A percentile compares a stretch with the other conserved stretches of the same genome.
Conservation (phyloP, 2,888 invertebrate genomes). For the Catocala fraxini region DNA sequence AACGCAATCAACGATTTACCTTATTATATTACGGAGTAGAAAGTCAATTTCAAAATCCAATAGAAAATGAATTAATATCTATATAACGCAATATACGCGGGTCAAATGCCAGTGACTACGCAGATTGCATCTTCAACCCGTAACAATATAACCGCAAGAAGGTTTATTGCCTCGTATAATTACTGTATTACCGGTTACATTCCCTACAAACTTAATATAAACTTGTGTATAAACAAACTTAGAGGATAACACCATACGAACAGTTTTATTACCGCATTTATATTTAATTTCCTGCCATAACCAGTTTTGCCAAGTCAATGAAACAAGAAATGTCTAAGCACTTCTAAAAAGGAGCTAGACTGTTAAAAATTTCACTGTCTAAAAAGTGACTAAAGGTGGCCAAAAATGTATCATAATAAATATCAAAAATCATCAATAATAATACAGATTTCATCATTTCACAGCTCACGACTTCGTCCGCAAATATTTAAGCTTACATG, state of each 20-base stretch:
- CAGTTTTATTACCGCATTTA: conserved; percentile 21
- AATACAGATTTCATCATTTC: too few relatives aligned
- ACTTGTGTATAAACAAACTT: conserved; percentile 22
- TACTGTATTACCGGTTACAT: conserved; percentile 64
- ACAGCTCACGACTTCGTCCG: too few relatives aligned
- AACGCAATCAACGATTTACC: conserved; percentile 26
- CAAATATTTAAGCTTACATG: too few relatives aligned
- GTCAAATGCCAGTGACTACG: conserved; percentile 71
- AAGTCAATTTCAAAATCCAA: conserved; percentile 42
- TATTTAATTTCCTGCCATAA: conserved; percentile 23
- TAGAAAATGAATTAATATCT: conserved; percentile 57
- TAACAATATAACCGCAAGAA: conserved; percentile 59
- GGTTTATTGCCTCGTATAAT: conserved; percentile 67
- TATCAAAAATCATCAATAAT: too few relatives aligned
- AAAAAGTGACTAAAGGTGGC: too few relatives aligned
- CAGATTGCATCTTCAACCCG: conserved; percentile 68
- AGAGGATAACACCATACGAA: conserved; percentile 13
- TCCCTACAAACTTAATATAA: conserved; percentile 17
- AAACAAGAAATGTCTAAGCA: too few relatives aligned
- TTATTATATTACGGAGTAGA: conserved; percentile 15
- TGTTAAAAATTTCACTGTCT: too few relatives aligned
- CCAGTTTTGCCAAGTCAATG: too few relatives aligned
- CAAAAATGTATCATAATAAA: too few relatives aligned
- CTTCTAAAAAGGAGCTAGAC: too few relatives aligned
- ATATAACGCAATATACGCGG: conserved; percentile 58